Percentiles rank a stretch among this genome's conserved stretches.
phyloP scores from a whole-genome alignment of 2,113 vertebrate genomes.

The Istiophorus platypterus region DNA sequence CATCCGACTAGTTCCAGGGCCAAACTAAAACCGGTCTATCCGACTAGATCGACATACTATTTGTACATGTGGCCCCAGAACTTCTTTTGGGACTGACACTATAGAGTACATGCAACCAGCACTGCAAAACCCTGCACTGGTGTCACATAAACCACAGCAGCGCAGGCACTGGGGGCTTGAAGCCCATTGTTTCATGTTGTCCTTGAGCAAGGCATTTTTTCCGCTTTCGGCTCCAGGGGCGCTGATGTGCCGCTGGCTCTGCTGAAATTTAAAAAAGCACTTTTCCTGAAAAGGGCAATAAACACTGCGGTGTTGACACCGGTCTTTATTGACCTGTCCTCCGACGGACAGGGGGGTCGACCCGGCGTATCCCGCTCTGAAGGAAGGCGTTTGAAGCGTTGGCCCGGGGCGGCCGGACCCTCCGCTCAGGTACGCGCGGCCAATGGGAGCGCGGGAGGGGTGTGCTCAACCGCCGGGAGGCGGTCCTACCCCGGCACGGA shows the following conservation, averaged over 20 bases:
- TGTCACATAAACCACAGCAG: not conserved
- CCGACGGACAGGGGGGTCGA: not conserved
- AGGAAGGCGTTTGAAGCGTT: constrained; percentile 14
- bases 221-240: not conserved
- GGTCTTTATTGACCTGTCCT: not conserved
- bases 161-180: not conserved
- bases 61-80: not conserved
- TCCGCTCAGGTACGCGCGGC: constrained; percentile 82
- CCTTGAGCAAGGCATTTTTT: constrained; percentile 21
- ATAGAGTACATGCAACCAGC: not conserved
- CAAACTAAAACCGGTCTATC: not conserved
- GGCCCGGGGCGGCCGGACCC: constrained; percentile 17
- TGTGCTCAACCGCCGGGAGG: constrained; percentile 62
- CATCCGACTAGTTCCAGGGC: not conserved
- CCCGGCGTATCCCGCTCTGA: not conserved
- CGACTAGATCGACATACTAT: not conserved
- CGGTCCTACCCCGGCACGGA: constrained; percentile 57
- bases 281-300: not conserved
- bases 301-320: not conserved
- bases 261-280: not conserved
- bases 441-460: constrained; percentile 77
- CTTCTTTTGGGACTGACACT: not conserved
- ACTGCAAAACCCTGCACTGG: not conserved
- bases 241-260: not conserved
- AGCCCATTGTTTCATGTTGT: not conserved